Evolutionary conservation across 1,140 invertebrate genomes (phyloP).

Genomic region (Drosophila sp.): DNA sequence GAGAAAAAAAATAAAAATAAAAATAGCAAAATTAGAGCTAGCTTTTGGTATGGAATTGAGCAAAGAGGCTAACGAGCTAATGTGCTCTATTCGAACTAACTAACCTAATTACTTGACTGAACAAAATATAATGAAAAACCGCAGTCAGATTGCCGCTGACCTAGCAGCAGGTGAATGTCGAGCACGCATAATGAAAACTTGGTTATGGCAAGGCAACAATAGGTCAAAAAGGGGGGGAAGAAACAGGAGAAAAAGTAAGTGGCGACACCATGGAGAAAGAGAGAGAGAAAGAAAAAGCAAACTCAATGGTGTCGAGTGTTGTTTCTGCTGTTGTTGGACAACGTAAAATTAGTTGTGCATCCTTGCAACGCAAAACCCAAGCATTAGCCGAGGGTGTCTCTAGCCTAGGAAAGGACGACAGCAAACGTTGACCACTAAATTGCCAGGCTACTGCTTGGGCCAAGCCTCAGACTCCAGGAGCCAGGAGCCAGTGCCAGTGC

Average conservation of each 20-base stretch:
- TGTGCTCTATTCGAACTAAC: constrained; percentile 49
- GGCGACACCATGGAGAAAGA: constrained; percentile 8
- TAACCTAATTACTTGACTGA: constrained; percentile 76
- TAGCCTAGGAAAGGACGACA: constrained; percentile 16
- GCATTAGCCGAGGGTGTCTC: constrained; percentile 51
- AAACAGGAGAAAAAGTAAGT: constrained; percentile 22
- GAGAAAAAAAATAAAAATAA: constrained; percentile 24
- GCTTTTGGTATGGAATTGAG: neutral
- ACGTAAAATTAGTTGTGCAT: constrained; percentile 75
- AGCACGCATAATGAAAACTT: constrained; percentile 76
- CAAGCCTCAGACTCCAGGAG: neutral
- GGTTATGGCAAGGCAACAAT: constrained; percentile 49
- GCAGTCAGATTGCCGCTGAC: constrained; percentile 56
- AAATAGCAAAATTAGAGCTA: constrained; percentile 24
- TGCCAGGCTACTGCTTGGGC: constrained; percentile 43
- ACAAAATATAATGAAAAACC: constrained; percentile 44
- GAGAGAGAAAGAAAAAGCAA: constrained; percentile 36
- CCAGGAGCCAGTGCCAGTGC: neutral
- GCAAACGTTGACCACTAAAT: constrained; percentile 71
- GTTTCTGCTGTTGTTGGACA: constrained; percentile 32
- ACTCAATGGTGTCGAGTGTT: constrained; percentile 60
- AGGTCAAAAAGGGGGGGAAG: constrained; percentile 11
- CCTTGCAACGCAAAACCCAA: constrained; percentile 58
- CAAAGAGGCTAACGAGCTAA: constrained; percentile 33
- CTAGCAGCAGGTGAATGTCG: constrained; percentile 54